Conservation (phyloP, 2,888 invertebrate genomes). For the Embidobia sp. region DNA sequence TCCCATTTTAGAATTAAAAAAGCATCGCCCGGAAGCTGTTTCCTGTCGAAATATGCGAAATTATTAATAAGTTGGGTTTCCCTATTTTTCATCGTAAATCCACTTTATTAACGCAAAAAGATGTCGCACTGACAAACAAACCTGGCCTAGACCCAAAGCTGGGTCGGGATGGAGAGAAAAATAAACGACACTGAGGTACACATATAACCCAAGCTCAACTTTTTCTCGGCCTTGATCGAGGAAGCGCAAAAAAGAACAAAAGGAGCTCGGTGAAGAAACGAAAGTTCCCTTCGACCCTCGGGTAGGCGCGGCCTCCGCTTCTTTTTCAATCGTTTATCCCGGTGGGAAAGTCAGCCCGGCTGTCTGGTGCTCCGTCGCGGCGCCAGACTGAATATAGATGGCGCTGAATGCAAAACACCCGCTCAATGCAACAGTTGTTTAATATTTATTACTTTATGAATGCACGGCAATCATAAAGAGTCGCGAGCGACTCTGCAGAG, state of each 20-base stretch:
- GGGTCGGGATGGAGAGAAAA: no score
- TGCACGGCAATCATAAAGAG: constrained; percentile 3
- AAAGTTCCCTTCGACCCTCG: constrained; percentile 59
- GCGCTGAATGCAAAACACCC: constrained; percentile 23
- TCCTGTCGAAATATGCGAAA: constrained; percentile 3
- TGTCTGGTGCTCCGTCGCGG: constrained; percentile 46
- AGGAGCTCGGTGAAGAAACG: constrained; percentile 59
- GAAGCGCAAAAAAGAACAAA: constrained; percentile 57
- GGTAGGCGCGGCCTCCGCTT: constrained; percentile 46
- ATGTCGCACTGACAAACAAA: constrained; percentile 14
- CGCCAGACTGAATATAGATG: constrained; percentile 48
- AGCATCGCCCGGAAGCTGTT: not conserved
- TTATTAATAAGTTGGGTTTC: constrained; percentile 7
- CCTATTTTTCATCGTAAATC: constrained; percentile 13
- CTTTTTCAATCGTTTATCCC: constrained; percentile 66
- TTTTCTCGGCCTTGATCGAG: constrained; percentile 71
- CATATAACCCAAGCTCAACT: no score
- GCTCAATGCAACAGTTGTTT: constrained; percentile 51
- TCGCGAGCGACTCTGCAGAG: not conserved
- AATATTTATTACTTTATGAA: constrained; percentile 33
- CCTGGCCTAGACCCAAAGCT: no score
- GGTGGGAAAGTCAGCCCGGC: constrained; percentile 66
- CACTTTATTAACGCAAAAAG: constrained; percentile 21
- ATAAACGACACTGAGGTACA: no score
- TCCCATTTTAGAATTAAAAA: constrained; percentile 9